Percentiles rank a stretch among this genome's conserved stretches.
These are phyloP conservation scores for Saguinus imperator DNA, from an alignment of 2,113 vertebrate genomes.

Conservation along the genomic window DNA sequence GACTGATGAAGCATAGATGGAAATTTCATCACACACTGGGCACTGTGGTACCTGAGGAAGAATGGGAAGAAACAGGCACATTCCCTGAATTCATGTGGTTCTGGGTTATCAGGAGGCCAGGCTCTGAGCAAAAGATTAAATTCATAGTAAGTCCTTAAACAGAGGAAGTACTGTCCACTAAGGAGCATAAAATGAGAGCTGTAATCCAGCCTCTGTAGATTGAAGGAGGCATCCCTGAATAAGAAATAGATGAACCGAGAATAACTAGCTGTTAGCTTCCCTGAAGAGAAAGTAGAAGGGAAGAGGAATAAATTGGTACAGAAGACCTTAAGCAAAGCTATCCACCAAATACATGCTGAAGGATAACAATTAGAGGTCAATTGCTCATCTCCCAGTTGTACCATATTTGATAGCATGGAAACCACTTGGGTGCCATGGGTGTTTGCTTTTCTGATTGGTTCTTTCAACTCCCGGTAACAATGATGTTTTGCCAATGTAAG, in stretches of 20 bases:
- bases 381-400: neutral
- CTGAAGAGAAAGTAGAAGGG: neutral
- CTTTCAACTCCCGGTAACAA: neutral
- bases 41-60: too few species aligned
- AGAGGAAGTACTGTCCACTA: neutral
- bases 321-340: neutral
- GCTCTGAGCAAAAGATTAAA: neutral
- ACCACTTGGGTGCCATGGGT: neutral
- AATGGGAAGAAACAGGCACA: neutral
- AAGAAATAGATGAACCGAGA: neutral
- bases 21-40: too few species aligned
- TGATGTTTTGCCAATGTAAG: too few species aligned
- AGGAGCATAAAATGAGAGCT: neutral
- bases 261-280: neutral
- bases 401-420: neutral
- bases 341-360: neutral
- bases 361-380: neutral
- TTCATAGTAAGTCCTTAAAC: neutral
- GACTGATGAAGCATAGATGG: accelerated
- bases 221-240: neutral
- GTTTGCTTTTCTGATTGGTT: neutral
- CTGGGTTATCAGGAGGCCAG: neutral
- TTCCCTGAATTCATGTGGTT: accelerated
- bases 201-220: neutral
- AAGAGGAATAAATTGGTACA: too few species aligned